Evolutionary conservation across 2,113 vertebrate species (phyloP).

Genomic region (Oreochromis niloticus): DNA sequence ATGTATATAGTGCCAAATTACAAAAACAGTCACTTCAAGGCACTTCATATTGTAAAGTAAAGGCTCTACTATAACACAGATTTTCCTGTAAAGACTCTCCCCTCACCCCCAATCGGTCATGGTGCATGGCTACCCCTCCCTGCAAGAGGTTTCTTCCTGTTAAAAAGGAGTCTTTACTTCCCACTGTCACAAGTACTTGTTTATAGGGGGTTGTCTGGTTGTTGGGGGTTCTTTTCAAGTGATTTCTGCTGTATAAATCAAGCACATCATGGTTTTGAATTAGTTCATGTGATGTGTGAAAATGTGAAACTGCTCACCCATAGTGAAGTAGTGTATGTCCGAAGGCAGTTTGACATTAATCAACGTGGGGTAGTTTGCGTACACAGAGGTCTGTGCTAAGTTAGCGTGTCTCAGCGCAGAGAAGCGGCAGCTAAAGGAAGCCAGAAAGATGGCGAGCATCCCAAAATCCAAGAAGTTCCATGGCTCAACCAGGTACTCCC

Average conservation of each 20-base stretch:
- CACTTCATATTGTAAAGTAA: background rate
- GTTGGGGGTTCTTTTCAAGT: background rate
- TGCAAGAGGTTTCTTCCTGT: background rate
- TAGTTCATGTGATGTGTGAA: background rate
- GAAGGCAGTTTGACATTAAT: slow-evolving; percentile 82
- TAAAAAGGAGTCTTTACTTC: background rate
- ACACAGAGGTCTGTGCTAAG: slow-evolving; percentile 83
- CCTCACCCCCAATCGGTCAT: background rate
- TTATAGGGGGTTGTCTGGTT: background rate
- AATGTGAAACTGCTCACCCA: slow-evolving; percentile 77
- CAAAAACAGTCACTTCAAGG: background rate
- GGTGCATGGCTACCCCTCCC: background rate
- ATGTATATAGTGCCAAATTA: background rate
- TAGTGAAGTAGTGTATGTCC: slow-evolving; percentile 87
- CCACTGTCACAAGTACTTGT: background rate
- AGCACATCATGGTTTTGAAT: background rate
- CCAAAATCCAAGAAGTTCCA: slow-evolving; percentile 99
- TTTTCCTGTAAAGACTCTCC: background rate
- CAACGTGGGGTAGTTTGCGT: slow-evolving; percentile 79
- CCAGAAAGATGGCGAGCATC: slow-evolving; percentile 96
- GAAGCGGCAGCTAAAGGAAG: slow-evolving; percentile 92
- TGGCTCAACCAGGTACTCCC: slow-evolving; percentile 91
- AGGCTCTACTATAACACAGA: background rate
- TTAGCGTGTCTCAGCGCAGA: slow-evolving; percentile 89
- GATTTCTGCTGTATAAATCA: background rate